Evolutionary conservation across 2,888 invertebrate species (phyloP).

Genomic region (Axea sp.): DNA sequence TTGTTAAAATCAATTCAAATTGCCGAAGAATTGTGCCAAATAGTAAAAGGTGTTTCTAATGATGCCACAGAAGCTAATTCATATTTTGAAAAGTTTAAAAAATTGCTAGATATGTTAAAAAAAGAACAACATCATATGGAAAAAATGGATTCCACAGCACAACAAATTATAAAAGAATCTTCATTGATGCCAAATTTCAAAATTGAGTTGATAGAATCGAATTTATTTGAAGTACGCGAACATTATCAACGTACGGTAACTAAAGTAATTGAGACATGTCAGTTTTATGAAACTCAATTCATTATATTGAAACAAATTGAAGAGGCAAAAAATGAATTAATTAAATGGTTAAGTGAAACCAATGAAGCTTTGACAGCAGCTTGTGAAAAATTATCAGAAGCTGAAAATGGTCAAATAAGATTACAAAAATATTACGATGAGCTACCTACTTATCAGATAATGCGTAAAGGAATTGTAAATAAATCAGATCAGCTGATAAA

Average conservation of each 20-base stretch:
- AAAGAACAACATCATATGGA: conserved; percentile 88
- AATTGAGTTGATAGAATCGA: conserved; percentile 80
- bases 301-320: conserved; percentile 97
- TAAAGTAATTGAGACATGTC: conserved; percentile 86
- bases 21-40: conserved; percentile 84
- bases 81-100: conserved; percentile 87
- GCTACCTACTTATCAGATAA: conserved; percentile 87
- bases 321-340: conserved; percentile 89
- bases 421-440: conserved; percentile 92
- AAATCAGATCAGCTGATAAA: conserved; percentile 90
- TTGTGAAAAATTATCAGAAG: conserved; percentile 88
- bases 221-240: conserved; percentile 83
- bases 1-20: conserved; percentile 86
- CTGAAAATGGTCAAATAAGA: conserved; percentile 88
- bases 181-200: conserved; percentile 85
- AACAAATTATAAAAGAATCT: conserved; percentile 85
- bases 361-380: conserved; percentile 88
- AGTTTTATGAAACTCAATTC: conserved; percentile 91
- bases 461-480: conserved; percentile 87
- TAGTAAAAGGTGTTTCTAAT: conserved; percentile 84
- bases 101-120: conserved; percentile 87
- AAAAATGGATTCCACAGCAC: conserved; percentile 88
- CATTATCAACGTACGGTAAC: conserved; percentile 87
- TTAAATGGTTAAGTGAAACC: conserved; percentile 91
- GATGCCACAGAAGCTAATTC: conserved; percentile 87